Base-by-base conservation (phyloP, 2,113 vertebrate species). In the Otocyon megalotis region DNA sequence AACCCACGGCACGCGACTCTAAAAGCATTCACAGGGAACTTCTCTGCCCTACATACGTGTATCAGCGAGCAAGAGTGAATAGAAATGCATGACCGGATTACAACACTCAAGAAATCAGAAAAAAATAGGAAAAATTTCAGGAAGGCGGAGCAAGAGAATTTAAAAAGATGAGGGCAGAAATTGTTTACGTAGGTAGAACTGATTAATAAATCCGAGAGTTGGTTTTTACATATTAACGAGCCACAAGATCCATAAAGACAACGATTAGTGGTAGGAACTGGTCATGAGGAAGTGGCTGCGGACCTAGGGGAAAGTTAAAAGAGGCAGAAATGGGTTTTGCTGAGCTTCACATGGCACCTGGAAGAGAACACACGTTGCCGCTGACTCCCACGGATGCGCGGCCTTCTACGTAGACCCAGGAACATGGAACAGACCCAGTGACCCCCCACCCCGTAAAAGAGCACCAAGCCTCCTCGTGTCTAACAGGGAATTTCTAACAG, bases 31-130 rank as follows among this genome's bases (percentile, higher is more conserved):
- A 32, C 28, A 50, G 22, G 50, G 60, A 53, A 35, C 17, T 4
- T 63, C 43, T 71, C n/a, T 15, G 22, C 63, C 8, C 2, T 24
- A 10, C 13, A 32, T n/a, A 5, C 0, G 9, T 1, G 3, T 5
- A 20, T 28, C 24, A 30, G 53, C 20, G 10, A 63, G 53, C 62
- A 93, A 22, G 26, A 15, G 28, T 17, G 62, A 32, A 17, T 26
- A 69, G 50, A 67, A 93, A 53, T 1, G 2, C 5, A 6, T 26
- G 17, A 24, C 5, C 50, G 60, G 35, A 28, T 62, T n/a, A 84
- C 60, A 3, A 24, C 28, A 74, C 14, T 53, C 76, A 74, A 72
- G 37, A 74, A n/a, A 28, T 14, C 35, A 14, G 7, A 48, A 50
- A 63, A 15, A 28, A 12, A n/a, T 19, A 60, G 56, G 50, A 85